Conservation (phyloP, 2,888 invertebrate species). For the Tetragonula carbonaria region DNA sequence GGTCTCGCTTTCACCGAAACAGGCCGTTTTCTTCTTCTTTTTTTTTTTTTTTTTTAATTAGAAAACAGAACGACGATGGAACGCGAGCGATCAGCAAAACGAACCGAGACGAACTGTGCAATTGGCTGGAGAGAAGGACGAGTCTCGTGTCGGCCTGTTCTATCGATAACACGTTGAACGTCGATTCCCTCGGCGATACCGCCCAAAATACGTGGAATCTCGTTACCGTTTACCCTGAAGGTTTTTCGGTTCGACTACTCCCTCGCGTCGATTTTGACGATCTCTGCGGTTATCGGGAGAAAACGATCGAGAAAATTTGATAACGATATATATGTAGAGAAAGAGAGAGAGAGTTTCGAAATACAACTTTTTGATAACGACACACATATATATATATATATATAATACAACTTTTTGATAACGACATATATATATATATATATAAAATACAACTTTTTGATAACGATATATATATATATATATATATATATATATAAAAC, state of each 20-base stretch:
- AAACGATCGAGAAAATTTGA: conserved; percentile 6
- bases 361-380: background rate
- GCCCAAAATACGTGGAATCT: conserved; percentile 15
- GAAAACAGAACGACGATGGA: background rate
- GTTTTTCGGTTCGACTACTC: conserved; percentile 11
- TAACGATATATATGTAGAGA: background rate
- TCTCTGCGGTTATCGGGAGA: background rate
- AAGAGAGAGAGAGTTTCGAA: background rate
- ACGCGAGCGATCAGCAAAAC: background rate
- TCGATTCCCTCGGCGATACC: background rate
- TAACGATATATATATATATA: no score
- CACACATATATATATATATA: no score
- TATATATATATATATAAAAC: no score
- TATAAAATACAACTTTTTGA: no score
- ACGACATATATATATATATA: no score
- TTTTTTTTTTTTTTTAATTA: background rate
- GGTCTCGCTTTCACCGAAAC: background rate
- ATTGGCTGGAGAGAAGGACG: no score
- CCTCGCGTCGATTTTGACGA: background rate
- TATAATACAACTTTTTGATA: no score
- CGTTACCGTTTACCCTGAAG: conserved; percentile 22
- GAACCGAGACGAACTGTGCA: background rate
- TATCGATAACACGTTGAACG: background rate
- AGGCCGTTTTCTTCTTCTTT: background rate
- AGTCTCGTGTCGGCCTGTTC: no score